Base-by-base conservation (phyloP, 2,113 vertebrate genomes). In the Siphamia tubifer region DNA sequence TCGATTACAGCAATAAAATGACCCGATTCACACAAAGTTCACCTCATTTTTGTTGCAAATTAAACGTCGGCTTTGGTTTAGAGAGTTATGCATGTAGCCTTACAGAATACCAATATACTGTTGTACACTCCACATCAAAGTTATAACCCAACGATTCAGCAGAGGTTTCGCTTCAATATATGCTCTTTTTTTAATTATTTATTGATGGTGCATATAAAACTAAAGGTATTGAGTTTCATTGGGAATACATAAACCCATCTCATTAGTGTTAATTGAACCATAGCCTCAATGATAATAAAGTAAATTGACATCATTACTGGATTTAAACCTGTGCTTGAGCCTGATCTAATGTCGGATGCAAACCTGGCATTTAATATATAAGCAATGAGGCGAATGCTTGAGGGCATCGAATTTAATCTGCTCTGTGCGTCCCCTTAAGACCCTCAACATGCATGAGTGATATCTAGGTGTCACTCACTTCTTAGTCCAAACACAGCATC, bases 1-100 rank as follows among this genome's bases (percentile, higher is more conserved):
- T 86, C 53, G 51, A 83, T 84, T 78, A 76, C 63, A 70, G 72
- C 30, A 62, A 73, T 61, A 74, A 77, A 87, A 77, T 79, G 82
- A 82, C 76, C 82, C 8, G 51, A 74, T 85, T 74, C 71, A 76
- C 74, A 84, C 56, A 85, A 80, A 79, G 76, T 89, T 91, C 81
- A 86, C 65, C 71, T 84, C 86, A 86, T 90, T 90, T 81, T 74
- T 67, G 74, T 81, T 81, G 74, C 72, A 90, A 90, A 90, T 92
- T 77, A 90, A 90, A 89, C 83, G 86, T 83, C 74, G 38, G 63
- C 68, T 70, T 58, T 74, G 73, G 66, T 82, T 77, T 73, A 13
- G 68, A 77, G 81, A 68, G 49, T 61, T 34, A 44, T 73, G 76
- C 43, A 63, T 53, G 57, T 68, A 42, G 34, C 52, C 27, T 42